Evolutionary conservation across 2,797 vertebrate species (phyloP), one percentile per base, ranked within the genome.

Genomic region (Spatula versicolor): DNA sequence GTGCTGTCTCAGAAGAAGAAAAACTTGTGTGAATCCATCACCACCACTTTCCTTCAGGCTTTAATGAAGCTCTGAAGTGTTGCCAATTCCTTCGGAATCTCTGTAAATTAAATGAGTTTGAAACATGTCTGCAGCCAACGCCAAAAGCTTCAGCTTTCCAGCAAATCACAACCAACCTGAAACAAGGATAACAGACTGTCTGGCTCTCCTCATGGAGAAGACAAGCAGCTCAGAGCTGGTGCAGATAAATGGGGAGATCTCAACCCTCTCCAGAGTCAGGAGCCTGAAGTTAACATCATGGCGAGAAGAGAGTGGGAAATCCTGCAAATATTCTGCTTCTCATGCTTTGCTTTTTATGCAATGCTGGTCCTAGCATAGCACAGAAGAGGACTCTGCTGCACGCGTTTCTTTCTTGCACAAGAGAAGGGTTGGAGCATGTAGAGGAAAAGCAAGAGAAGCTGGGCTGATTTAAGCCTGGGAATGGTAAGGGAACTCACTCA

Each of bases 201-300:
- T 68, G 33, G 14, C 5, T 80, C 11, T 16, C 10, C 21, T 56
- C 13, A n/a, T 6, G 23, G 43, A 71, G n/a, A 91, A 84, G 30
- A 59, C 7, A 28, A 74, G 64, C 18, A 74, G n/a, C n/a, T 58
- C 18, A 66, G 69, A 93, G 39, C 20, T 30, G 17, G 20, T 45
- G n/a, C 30, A 64, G n/a, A 10, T 77, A 77, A 0, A 0, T 2
- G 5, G 14, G 30, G 19, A 90, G 4, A 46, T 71, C 39, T 59
- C 43, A 85, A 16, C 37, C 2, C 3, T 45, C 19, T 71, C 64
- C 35, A 28, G 9, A 67, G 56, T 1, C 37, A 14, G 22, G 14
- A 74, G 39, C 15, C 35, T 48, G 18, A 9, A 71, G 6, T 11
- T 68, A 71, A 77, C 19, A 67, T 43, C 16, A 30, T 26, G 66